Evolutionary conservation across 2,797 vertebrate genomes (phyloP).

Genomic region (Lepilemur septentrionalis): DNA sequence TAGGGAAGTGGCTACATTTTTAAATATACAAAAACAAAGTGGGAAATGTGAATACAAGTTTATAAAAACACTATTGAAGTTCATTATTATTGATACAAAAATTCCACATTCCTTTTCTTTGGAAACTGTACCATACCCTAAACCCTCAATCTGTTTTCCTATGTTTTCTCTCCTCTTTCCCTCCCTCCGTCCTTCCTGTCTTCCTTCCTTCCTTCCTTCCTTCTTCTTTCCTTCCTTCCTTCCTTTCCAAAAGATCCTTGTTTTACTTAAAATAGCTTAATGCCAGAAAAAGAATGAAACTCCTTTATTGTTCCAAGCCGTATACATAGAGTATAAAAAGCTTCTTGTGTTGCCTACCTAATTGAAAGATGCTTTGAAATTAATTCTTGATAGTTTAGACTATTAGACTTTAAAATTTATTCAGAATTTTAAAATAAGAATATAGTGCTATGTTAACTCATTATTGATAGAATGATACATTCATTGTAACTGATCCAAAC

Average conservation of each 20-base stretch:
- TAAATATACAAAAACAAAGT: background rate
- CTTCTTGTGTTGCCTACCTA: background rate
- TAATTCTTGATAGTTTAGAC: background rate
- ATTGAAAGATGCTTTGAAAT: background rate
- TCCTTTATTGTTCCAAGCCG: background rate
- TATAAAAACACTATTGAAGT: background rate
- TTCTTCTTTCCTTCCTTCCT: background rate
- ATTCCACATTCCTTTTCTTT: background rate
- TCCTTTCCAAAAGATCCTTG: background rate
- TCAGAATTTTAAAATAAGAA: background rate
- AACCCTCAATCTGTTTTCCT: background rate
- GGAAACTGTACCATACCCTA: background rate
- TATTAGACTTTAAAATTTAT: background rate
- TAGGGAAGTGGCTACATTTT: background rate
- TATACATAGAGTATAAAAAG: background rate
- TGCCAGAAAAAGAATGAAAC: background rate
- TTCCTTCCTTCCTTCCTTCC: background rate
- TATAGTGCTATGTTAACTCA: background rate
- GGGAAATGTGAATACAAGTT: background rate
- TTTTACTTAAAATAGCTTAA: background rate
- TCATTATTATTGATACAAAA: background rate
- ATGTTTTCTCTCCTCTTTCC: background rate
- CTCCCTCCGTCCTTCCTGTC: background rate
- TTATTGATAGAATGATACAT: background rate
- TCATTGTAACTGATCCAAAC: background rate